A percentile compares a stretch with the other conserved stretches of the same genome.
These are phyloP conservation scores for Megastigmus dorsalis DNA, from an alignment of 2,888 invertebrate genomes.

Conservation along the genomic window DNA sequence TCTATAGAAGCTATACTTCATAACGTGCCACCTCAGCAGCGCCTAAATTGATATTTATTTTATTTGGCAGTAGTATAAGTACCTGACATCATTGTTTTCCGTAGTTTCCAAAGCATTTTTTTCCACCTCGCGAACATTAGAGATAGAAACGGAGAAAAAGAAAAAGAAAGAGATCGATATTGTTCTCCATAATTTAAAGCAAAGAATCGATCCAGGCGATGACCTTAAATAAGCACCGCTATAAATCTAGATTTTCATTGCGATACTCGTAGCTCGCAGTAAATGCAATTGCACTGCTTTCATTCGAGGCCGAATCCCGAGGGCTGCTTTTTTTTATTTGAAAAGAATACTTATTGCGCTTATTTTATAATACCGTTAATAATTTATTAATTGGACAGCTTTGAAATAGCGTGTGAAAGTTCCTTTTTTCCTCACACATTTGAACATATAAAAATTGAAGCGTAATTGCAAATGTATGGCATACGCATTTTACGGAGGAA, in stretches of 20 bases:
- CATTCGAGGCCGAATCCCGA: neutral
- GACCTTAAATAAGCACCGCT: constrained; percentile 47
- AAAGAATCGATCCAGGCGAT: constrained; percentile 48
- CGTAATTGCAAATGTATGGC: constrained; percentile 15
- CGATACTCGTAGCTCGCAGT: neutral
- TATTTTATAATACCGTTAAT: neutral
- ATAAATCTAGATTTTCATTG: constrained; percentile 40
- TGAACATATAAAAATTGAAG: neutral
- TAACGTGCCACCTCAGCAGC: too few relatives aligned
- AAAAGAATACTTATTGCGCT: neutral
- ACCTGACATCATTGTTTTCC: neutral
- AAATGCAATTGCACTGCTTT: constrained; percentile 3
- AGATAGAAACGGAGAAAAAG: constrained; percentile 12
- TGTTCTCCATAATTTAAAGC: constrained; percentile 52
- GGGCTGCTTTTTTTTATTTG: too few relatives aligned
- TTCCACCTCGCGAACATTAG: neutral
- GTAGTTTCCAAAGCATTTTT: neutral
- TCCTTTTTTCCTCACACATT: too few relatives aligned
- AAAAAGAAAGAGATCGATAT: constrained; percentile 40
- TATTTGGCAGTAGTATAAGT: neutral
- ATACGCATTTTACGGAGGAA: constrained; percentile 46
- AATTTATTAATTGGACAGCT: too few relatives aligned
- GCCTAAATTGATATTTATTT: neutral
- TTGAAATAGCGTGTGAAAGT: too few relatives aligned
- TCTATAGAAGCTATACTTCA: neutral